phyloP scores from a whole-genome alignment of 2,797 vertebrate genomes.

The Coluber constrictor region DNA sequence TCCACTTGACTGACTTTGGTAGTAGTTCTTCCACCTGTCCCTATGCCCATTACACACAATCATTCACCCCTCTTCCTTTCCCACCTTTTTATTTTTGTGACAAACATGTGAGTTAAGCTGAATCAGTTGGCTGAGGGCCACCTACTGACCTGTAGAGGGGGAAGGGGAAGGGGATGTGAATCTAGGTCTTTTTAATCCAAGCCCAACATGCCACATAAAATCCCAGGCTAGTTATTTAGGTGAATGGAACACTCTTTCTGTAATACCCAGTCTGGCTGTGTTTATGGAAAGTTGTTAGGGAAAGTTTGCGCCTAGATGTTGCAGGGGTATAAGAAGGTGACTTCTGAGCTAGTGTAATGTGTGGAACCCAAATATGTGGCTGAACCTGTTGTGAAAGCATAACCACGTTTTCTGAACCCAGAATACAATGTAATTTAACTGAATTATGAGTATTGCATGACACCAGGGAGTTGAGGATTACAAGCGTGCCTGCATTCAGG shows the following conservation, averaged over 20 bases:
- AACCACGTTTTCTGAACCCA: background rate
- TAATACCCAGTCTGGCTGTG: background rate
- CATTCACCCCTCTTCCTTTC: background rate
- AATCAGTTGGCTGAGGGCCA: background rate
- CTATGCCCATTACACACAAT: background rate
- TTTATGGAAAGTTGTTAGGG: background rate
- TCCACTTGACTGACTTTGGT: background rate
- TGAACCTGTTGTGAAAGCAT: background rate
- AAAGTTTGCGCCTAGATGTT: background rate
- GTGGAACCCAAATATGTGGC: background rate
- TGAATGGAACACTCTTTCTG: background rate
- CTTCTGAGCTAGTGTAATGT: background rate
- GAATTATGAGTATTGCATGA: background rate
- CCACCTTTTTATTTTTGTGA: background rate
- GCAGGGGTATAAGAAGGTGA: background rate
- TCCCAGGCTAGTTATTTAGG: background rate
- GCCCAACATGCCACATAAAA: background rate
- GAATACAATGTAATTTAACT: background rate
- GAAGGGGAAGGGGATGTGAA: background rate
- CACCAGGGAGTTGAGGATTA: background rate
- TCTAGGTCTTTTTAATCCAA: background rate
- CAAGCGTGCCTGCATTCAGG: background rate
- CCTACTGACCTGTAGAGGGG: background rate
- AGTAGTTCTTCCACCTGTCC: background rate
- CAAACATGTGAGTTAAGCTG: background rate